These are phyloP conservation scores for Drosophila chauvacae DNA, from an alignment of 1,140 invertebrate species.

Conservation along the genomic window DNA sequence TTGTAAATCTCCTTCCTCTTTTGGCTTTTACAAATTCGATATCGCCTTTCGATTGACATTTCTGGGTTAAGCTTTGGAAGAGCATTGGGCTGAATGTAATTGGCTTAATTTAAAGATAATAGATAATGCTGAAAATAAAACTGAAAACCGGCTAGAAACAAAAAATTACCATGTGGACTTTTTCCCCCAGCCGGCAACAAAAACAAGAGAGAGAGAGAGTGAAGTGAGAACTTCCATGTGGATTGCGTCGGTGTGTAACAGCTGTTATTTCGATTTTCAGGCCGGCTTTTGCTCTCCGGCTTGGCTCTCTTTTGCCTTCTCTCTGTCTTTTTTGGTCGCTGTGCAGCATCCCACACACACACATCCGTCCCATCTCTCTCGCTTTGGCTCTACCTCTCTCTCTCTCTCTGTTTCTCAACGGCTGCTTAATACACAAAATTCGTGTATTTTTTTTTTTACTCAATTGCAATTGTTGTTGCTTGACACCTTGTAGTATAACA, in stretches of 20 bases:
- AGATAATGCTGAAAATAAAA: slow-evolving; percentile 23
- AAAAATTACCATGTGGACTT: slow-evolving; percentile 21
- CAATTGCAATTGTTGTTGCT: slow-evolving; percentile 50
- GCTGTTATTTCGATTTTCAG: slow-evolving; percentile 40
- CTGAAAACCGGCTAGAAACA: slow-evolving; percentile 27
- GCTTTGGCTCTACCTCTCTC: slow-evolving; percentile 1
- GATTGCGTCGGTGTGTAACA: slow-evolving; percentile 46
- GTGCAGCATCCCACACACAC: slow-evolving; percentile 22
- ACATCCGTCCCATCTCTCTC: background rate
- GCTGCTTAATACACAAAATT: slow-evolving; percentile 47
- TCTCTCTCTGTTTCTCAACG: background rate
- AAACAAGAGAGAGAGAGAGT: slow-evolving; percentile 6
- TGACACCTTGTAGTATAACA: slow-evolving; percentile 43
- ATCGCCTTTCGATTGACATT: slow-evolving; percentile 7
- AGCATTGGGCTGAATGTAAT: slow-evolving; percentile 20
- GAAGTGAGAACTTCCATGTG: slow-evolving; percentile 32
- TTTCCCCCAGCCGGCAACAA: slow-evolving; percentile 24
- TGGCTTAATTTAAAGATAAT: slow-evolving; percentile 46
- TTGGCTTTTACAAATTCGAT: background rate
- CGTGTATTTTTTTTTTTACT: slow-evolving; percentile 38
- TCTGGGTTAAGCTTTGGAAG: slow-evolving; percentile 52
- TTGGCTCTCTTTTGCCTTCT: background rate
- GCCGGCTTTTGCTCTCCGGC: slow-evolving; percentile 34
- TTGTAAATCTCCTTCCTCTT: background rate
- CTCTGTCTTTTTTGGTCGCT: background rate